Conservation (phyloP, 1,140 invertebrate species). For the Brachionus rubens region DNA sequence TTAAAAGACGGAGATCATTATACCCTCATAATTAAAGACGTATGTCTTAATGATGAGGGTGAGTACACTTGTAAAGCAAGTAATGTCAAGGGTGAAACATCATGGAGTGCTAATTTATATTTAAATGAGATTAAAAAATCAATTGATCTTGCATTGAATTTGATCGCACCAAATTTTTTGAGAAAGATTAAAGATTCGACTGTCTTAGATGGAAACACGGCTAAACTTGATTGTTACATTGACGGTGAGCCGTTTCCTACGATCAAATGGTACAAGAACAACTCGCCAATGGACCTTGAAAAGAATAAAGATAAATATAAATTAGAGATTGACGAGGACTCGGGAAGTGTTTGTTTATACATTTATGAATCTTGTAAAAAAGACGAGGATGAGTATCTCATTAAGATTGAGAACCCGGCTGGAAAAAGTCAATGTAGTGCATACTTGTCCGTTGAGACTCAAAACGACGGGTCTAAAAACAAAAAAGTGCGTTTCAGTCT, state of each 20-base stretch:
- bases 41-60: constrained; percentile 17
- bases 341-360: not conserved
- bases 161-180: constrained; percentile 40
- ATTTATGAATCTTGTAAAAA: not conserved
- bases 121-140: not conserved
- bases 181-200: constrained; percentile 31
- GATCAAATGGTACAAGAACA: constrained; percentile 29
- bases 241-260: constrained; percentile 37
- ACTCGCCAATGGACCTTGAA: not conserved
- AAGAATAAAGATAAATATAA: not conserved
- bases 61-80: constrained; percentile 42
- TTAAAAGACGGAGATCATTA: constrained; percentile 5
- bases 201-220: constrained; percentile 3
- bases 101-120: constrained; percentile 35
- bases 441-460: not conserved
- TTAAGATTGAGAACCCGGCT: constrained; percentile 12
- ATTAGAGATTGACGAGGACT: not conserved
- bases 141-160: too few relatives aligned
- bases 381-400: constrained; percentile 19
- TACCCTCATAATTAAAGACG: not conserved
- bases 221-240: constrained; percentile 20
- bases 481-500: constrained; percentile 31
- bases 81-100: constrained; percentile 20
- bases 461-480: not conserved
- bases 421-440: constrained; percentile 37